Percentiles rank a stretch among this genome's conserved stretches.
These are phyloP conservation scores for Spisula solida DNA, from an alignment of 2,888 invertebrate genomes.

Conservation along the genomic window DNA sequence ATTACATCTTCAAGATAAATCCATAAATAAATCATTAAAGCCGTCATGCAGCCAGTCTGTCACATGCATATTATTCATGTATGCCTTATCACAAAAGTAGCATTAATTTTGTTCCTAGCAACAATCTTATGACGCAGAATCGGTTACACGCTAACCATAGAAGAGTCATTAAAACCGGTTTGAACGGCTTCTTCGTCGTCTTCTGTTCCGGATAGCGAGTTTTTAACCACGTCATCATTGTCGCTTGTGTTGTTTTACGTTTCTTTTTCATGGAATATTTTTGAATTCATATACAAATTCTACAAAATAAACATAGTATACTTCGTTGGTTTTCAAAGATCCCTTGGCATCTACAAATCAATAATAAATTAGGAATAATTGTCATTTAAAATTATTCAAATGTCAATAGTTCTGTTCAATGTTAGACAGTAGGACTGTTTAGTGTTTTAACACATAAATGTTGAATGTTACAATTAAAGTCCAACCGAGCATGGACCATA, in stretches of 20 bases:
- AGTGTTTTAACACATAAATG: no score
- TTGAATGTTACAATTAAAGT: no score
- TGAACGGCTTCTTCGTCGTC: conserved; percentile 8
- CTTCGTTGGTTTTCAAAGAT: neutral
- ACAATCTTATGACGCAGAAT: neutral
- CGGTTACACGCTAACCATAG: neutral
- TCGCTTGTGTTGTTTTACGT: neutral
- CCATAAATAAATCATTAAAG: neutral
- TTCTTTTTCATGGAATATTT: neutral
- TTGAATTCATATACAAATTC: neutral
- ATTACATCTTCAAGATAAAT: neutral
- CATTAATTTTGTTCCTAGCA: neutral
- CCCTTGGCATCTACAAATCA: neutral
- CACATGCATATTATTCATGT: neutral
- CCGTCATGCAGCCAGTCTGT: neutral
- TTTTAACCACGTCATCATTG: neutral
- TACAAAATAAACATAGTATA: neutral
- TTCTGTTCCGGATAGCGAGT: neutral
- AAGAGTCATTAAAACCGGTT: conserved; percentile 22
- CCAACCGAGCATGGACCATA: no score
- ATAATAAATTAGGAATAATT: neutral
- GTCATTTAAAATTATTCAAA: no score
- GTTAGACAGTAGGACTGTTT: no score
- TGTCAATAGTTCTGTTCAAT: no score
- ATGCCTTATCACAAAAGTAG: conserved; percentile 6